These are phyloP conservation scores for Corythornis vintsioides DNA, from an alignment of 2,113 vertebrate genomes.

Conservation along the genomic window DNA sequence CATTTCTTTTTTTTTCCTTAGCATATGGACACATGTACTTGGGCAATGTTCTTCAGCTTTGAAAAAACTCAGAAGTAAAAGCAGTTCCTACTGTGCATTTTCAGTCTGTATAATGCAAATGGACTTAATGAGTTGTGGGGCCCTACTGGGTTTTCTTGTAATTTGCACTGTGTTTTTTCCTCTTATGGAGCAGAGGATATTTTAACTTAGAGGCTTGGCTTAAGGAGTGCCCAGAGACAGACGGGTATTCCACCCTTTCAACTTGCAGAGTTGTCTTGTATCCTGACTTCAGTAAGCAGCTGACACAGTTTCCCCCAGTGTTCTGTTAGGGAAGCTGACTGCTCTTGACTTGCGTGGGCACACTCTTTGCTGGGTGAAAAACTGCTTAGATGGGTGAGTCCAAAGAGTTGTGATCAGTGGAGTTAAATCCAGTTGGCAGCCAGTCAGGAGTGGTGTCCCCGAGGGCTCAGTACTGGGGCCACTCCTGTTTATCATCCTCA, in stretches of 20 bases:
- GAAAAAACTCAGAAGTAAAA: not conserved
- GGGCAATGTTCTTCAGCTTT: not conserved
- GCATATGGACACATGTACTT: not conserved
- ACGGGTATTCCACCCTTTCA: not conserved
- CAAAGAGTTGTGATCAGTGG: no score
- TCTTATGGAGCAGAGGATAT: rapidly evolving
- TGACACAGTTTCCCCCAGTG: no score
- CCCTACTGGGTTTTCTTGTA: not conserved
- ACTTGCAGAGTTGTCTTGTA: not conserved
- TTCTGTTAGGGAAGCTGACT: no score
- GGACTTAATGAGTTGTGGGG: not conserved
- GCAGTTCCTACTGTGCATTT: not conserved
- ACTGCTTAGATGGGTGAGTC: no score
- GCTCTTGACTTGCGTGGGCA: no score
- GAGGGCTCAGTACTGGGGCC: no score
- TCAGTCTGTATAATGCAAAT: not conserved
- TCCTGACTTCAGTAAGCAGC: no score
- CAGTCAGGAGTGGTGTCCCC: no score
- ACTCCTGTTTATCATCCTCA: no score
- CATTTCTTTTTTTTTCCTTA: not conserved
- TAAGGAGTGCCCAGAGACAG: not conserved
- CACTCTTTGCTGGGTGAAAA: no score
- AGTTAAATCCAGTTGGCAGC: no score
- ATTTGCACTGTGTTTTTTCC: not conserved
- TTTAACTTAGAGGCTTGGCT: not conserved